Base-by-base conservation (phyloP, 2,797 vertebrate genomes). In the Lagocephalus sceleratus region DNA sequence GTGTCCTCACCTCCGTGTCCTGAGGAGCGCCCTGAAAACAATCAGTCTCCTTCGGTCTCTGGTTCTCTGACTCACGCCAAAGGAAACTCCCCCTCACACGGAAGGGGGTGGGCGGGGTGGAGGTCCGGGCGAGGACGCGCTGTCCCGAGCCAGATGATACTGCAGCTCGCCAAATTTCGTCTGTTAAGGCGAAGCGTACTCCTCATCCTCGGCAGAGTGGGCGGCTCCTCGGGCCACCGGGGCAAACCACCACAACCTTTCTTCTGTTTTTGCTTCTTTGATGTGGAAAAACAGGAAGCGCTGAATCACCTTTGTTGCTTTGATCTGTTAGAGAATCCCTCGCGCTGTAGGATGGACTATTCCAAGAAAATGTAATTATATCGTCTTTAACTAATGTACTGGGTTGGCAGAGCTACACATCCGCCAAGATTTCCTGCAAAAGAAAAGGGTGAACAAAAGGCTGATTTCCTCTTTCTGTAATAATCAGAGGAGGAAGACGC, bases 111-210 rank as follows among this genome's bases (percentile, higher is more conserved):
- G 21, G 32, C 14, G 14, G 41, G 41, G 47, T 51, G 6, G 32
- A 35, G 14, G 64, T 60, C 21, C 56, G 73, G 70, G 50, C 48
- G 65, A 75, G 70, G 71, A 74, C 74, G 70, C 60, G 49, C 66
- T 66, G 75, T 76, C 74, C 73, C 47, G 57, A 75, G 81, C 75
- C 78, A 83, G 72, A 79, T 73, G 78, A 84, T 63, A 63, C n/a
- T n/a, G 57, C 68, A 60, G 57, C 68, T 63, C 3, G 70, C 80
- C 83, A 87, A 85, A 73, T 75, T 76, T 78, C 83, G 78, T 74
- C 82, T 78, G 74, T 79, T 77, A 85, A 79, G 79, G 67, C 77
- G 70, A n/a, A n/a, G n/a, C 58, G 75, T 68, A 75, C 76, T 75
- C 66, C 62, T 76, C 74, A 60, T 70, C 66, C 81, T 71, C 47